phyloP scores from a whole-genome alignment of 35 echinoderm and acorn worm genomes.

The Lytechinus variegatus region DNA sequence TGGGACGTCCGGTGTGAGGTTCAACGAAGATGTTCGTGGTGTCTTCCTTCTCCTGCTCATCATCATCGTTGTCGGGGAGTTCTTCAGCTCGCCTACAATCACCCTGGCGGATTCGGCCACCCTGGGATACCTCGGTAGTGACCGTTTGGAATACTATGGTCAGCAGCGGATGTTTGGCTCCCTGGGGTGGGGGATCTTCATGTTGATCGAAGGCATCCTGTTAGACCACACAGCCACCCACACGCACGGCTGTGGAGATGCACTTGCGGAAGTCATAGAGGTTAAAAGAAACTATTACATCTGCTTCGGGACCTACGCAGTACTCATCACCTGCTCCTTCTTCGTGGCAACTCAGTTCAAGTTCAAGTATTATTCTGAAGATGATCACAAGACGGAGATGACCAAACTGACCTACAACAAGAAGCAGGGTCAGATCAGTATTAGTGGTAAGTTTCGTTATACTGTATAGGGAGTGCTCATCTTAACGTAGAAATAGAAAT shows the following conservation, averaged over 20 bases:
- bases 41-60: slow-evolving; percentile 78
- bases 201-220: slow-evolving; percentile 80
- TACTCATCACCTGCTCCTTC: slow-evolving; percentile 78
- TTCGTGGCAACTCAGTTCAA: slow-evolving; percentile 84
- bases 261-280: neutral
- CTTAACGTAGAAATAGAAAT: no score
- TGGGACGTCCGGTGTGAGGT: slow-evolving; percentile 46
- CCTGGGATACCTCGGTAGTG: slow-evolving; percentile 78
- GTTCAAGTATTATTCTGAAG: slow-evolving; percentile 69
- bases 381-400: slow-evolving; percentile 65
- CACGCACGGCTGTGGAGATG: slow-evolving; percentile 52
- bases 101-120: slow-evolving; percentile 94
- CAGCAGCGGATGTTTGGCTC: slow-evolving; percentile 92
- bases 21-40: slow-evolving; percentile 53
- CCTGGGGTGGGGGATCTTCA: slow-evolving; percentile 88
- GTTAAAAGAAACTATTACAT: slow-evolving; percentile 77
- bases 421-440: slow-evolving; percentile 29
- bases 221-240: slow-evolving; percentile 61
- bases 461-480: no score
- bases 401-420: slow-evolving; percentile 56
- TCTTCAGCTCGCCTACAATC: slow-evolving; percentile 90
- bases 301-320: slow-evolving; percentile 89
- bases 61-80: slow-evolving; percentile 88
- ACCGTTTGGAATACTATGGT: slow-evolving; percentile 86
- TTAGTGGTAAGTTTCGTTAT: slow-evolving; percentile 13